phyloP scores from a whole-genome alignment of 2,888 invertebrate species.

The Norana najaformis region DNA sequence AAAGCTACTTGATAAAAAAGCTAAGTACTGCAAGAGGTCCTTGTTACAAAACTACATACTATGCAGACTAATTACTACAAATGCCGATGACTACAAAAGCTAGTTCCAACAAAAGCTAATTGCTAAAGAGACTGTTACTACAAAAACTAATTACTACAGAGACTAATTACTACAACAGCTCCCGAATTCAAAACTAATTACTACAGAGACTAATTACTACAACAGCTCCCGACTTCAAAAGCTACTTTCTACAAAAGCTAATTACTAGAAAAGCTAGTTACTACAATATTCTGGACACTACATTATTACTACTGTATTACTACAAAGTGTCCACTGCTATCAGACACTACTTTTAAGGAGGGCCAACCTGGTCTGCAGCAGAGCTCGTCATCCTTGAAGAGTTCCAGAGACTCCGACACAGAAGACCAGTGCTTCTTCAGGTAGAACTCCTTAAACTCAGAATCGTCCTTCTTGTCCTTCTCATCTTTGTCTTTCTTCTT shows the following conservation, averaged over 20 bases:
- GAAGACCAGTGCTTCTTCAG: slow-evolving; percentile 61
- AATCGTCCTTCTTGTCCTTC: slow-evolving; percentile 19
- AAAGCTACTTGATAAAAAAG: no score
- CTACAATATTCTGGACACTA: neutral
- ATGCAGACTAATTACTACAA: neutral
- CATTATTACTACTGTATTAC: no score
- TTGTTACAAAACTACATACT: no score
- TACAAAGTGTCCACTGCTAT: no score
- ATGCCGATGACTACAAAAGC: no score
- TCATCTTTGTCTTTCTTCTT: neutral
- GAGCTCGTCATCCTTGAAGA: slow-evolving; percentile 68
- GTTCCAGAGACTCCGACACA: slow-evolving; percentile 62
- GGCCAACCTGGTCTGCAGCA: slow-evolving; percentile 65
- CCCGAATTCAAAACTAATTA: neutral
- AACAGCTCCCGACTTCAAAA: neutral
- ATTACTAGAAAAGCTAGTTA: neutral
- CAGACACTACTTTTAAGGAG: neutral
- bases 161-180: neutral
- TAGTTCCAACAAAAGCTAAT: no score
- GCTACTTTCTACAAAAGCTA: neutral
- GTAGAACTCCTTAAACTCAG: slow-evolving; percentile 62
- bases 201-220: neutral
- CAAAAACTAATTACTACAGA: no score
- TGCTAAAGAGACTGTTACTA: no score
- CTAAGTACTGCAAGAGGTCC: no score